Evolutionary conservation across 2,888 invertebrate genomes (phyloP).

Genomic region (Linyphia triangularis): DNA sequence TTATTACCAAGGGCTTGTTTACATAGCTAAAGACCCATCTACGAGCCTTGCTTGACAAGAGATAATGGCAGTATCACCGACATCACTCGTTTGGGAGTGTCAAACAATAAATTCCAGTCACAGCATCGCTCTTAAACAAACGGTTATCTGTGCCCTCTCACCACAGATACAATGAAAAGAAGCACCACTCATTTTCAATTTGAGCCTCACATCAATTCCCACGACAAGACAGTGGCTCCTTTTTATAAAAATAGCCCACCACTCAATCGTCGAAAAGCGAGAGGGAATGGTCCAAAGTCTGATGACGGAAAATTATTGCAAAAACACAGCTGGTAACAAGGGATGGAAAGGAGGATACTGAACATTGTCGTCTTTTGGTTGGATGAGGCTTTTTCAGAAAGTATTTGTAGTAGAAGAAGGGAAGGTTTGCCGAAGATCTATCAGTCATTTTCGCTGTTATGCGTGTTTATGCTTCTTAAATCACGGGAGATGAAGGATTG

Average conservation of each 20-base stretch:
- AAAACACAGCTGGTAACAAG: slow-evolving; percentile 60
- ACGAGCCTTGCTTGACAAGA: not conserved
- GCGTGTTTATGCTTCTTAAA: slow-evolving; percentile 12
- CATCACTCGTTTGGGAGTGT: slow-evolving; percentile 18
- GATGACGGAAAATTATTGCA: slow-evolving; percentile 30
- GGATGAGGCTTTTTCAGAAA: too few relatives aligned
- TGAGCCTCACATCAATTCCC: slow-evolving; percentile 23
- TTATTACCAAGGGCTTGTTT: not conserved
- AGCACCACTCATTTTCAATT: not conserved
- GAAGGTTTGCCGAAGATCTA: not conserved
- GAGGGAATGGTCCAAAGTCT: slow-evolving; percentile 27
- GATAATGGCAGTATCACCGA: not conserved
- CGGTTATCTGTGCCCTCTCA: not conserved
- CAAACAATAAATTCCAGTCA: slow-evolving; percentile 23
- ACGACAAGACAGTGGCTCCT: not conserved
- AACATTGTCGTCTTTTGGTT: too few relatives aligned
- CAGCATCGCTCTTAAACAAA: not conserved
- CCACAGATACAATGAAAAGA: not conserved
- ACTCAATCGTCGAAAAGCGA: slow-evolving; percentile 35
- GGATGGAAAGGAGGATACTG: slow-evolving; percentile 35
- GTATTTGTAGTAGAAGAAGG: not conserved
- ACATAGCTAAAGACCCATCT: not conserved
- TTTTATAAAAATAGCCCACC: not conserved
- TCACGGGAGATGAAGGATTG: slow-evolving; percentile 1
- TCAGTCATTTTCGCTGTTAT: not conserved